A percentile compares a stretch with the other conserved stretches of the same genome.
These are phyloP conservation scores for Astreopora myriophthalma DNA, from an alignment of 64 coral and sea anemone species.

Conservation along the genomic window DNA sequence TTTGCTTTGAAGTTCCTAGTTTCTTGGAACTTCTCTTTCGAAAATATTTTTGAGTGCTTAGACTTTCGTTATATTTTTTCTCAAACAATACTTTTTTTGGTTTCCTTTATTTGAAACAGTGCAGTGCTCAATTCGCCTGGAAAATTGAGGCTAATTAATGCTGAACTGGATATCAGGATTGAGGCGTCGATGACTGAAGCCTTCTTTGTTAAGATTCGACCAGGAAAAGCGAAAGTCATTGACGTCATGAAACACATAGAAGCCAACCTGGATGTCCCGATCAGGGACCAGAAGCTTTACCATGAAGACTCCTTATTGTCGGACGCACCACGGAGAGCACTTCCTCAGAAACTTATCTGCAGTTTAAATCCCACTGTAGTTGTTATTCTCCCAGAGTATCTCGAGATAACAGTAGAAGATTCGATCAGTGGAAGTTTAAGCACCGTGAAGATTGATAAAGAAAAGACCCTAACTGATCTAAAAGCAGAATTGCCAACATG, in stretches of 20 bases:
- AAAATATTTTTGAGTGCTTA: too few relatives aligned
- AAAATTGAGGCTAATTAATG: background rate
- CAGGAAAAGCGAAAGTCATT: background rate
- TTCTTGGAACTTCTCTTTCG: too few relatives aligned
- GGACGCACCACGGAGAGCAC: background rate
- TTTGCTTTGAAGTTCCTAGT: too few relatives aligned
- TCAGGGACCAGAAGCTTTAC: slow-evolving; percentile 7
- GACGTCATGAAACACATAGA: background rate
- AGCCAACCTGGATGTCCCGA: background rate
- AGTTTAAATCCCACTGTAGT: background rate
- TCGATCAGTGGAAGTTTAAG: background rate
- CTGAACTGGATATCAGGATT: background rate
- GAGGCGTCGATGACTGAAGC: background rate
- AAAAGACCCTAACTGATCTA: background rate
- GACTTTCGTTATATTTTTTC: too few relatives aligned
- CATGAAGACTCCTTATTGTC: background rate
- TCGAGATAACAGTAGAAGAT: background rate
- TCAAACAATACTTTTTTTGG: too few relatives aligned
- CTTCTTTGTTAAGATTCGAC: background rate
- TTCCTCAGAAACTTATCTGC: background rate
- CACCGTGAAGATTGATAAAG: background rate
- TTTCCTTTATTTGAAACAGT: background rate
- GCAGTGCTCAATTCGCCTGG: background rate
- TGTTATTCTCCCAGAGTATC: background rate
- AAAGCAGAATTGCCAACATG: background rate